These are phyloP conservation scores for Eucidaris tribuloides DNA, from an alignment of 35 echinoderm and acorn worm species.

Conservation along the genomic window DNA sequence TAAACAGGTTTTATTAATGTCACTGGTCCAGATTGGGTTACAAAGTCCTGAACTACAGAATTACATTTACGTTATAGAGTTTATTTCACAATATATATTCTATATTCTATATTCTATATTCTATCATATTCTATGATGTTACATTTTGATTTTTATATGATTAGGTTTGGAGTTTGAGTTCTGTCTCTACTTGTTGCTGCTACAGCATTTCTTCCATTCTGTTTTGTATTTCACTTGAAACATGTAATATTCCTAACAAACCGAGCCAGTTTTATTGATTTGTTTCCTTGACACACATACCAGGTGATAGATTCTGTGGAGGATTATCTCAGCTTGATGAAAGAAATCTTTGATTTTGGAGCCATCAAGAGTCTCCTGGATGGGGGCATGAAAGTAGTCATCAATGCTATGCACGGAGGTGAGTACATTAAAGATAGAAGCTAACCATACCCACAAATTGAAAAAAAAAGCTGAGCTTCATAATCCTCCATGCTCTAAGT, in stretches of 20 bases:
- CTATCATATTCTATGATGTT: too few species aligned
- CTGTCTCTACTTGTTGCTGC: neutral
- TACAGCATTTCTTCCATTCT: neutral
- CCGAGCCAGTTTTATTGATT: neutral
- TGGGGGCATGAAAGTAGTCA: conserved; percentile 68
- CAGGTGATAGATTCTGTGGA: conserved; percentile 84
- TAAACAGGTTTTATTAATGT: too few species aligned
- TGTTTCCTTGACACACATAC: neutral
- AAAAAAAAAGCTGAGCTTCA: too few species aligned
- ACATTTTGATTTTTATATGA: too few species aligned
- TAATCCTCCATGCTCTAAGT: too few species aligned
- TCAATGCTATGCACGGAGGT: conserved; percentile 99
- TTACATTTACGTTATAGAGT: too few species aligned
- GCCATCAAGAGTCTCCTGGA: conserved; percentile 60
- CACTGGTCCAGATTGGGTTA: too few species aligned
- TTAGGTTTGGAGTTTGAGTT: too few species aligned
- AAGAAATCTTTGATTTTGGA: conserved; percentile 98
- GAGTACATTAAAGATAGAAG: neutral
- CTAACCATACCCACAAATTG: too few species aligned
- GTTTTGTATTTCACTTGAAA: neutral
- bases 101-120: too few species aligned
- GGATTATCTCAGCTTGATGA: conserved; percentile 85
- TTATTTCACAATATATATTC: too few species aligned
- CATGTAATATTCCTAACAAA: neutral
- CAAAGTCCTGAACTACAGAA: too few species aligned